Base-by-base conservation (phyloP, 2,797 vertebrate genomes). In the Sylvia borin region DNA sequence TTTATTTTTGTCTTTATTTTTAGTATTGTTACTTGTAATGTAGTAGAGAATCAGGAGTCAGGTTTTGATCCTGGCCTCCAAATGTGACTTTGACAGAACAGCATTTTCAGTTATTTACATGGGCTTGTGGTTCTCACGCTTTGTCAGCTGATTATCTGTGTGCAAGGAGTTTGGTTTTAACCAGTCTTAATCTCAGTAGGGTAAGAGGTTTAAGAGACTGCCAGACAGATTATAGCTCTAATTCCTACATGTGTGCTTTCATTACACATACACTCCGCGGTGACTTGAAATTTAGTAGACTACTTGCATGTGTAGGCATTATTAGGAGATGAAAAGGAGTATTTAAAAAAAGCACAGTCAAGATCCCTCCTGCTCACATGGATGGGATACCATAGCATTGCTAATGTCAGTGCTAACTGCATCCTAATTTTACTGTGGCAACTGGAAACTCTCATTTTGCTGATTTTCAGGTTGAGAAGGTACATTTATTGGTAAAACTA, bases 251-350 rank as follows among this genome's bases (percentile, higher is more conserved):
- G 54, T 81, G 80, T 94, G 79, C 57, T 94, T 93, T 94, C 62
- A 65, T 93, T 94, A 90, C 74, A 64, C 53, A 26, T 45, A 77
- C 36, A 43, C 22, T 54, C 19, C 1, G 2, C 7, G 64, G 38
- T 90, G 93, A 94, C 93, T 94, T 93, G 91, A 94, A 96, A 87
- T 87, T 90, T 53, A n/a, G 79, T 73, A 65, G 85, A 58, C 83
- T 90, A 80, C 77, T 94, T 79, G 72, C 42, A 40, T 24, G 57
- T 71, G 76, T 73, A 85, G 65, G 74, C 7, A 2, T 93, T 76
- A 51, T 36, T 64, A 74, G 29, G 48, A 84, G 55, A 82, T 70
- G 55, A 22, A 79, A 34, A 80, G 29, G 26, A 57, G 29, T 32
- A 19, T 64, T 58, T 55, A 4, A 22, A 50, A 42, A 75, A 21